Evolutionary conservation across 2,888 invertebrate species (phyloP).

Genomic region (Tetranychus truncatus): DNA sequence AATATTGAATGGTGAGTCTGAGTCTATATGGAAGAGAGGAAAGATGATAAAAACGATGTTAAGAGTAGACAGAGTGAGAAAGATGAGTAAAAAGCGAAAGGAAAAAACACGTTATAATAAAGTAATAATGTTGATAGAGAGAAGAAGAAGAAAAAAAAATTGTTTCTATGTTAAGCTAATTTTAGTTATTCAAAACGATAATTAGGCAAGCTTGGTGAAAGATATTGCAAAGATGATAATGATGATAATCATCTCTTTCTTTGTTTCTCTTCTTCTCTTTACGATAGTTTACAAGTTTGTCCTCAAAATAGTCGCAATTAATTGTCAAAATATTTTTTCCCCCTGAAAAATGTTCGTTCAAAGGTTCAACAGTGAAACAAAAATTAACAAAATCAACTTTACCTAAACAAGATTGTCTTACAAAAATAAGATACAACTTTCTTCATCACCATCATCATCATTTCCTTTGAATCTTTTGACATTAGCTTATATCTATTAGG

Average conservation of each 20-base stretch:
- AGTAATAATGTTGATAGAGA: neutral
- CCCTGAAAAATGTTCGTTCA: neutral
- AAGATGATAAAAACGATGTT: neutral
- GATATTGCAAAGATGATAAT: constrained; percentile 2
- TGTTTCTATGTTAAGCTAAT: constrained; percentile 2
- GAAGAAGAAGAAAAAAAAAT: neutral
- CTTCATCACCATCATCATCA: neutral
- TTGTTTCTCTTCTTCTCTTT: neutral
- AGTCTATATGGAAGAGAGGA: neutral
- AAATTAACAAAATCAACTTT: too few relatives aligned
- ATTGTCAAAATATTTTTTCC: neutral
- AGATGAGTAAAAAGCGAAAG: neutral
- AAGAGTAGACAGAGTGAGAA: neutral
- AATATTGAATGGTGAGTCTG: neutral
- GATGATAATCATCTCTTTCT: neutral
- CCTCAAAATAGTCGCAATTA: neutral
- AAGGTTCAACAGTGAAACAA: neutral
- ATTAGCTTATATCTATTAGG: neutral
- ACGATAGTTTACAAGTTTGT: neutral
- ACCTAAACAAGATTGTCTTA: too few relatives aligned
- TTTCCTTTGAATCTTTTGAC: neutral
- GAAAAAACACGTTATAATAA: neutral
- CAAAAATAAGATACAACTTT: neutral
- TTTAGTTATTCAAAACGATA: neutral
- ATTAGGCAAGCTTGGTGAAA: constrained; percentile 1